Evolutionary conservation across 2,888 invertebrate genomes (phyloP).

Genomic region (Gandaritis pyraliata): DNA sequence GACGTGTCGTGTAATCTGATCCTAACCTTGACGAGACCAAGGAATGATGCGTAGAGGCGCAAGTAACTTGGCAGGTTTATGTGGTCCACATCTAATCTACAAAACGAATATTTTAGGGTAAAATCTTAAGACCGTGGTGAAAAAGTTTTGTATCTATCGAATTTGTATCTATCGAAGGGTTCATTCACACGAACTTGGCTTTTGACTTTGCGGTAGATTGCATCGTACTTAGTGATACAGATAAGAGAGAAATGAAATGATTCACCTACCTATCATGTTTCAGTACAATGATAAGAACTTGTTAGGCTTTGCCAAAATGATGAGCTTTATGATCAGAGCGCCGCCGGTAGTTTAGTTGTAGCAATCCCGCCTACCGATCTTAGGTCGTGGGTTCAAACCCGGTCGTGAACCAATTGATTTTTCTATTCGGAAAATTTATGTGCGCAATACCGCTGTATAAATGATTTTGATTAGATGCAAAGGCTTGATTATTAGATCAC

Average conservation of each 20-base stretch:
- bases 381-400: no score
- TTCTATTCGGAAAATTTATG: no score
- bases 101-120: no score
- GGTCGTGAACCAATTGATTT: no score
- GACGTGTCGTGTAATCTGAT: slow-evolving; percentile 8
- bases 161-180: not conserved
- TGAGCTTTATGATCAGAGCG: not conserved
- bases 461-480: no score
- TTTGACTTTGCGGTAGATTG: slow-evolving; percentile 3
- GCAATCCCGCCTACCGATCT: no score
- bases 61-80: not conserved
- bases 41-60: not conserved
- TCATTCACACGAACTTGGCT: slow-evolving; percentile 18
- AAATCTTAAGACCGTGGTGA: no score
- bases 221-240: not conserved
- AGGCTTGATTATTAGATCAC: no score
- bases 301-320: not conserved
- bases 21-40: slow-evolving; percentile 22
- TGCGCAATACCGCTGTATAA: no score
- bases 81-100: no score
- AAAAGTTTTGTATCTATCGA: no score
- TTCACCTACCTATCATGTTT: not conserved
- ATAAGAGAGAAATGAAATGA: slow-evolving; percentile 2
- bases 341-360: no score
- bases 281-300: not conserved